Percentiles rank a stretch among this genome's conserved stretches.
phyloP scores from a whole-genome alignment of 2,113 vertebrate species.

The Upupa epops region DNA sequence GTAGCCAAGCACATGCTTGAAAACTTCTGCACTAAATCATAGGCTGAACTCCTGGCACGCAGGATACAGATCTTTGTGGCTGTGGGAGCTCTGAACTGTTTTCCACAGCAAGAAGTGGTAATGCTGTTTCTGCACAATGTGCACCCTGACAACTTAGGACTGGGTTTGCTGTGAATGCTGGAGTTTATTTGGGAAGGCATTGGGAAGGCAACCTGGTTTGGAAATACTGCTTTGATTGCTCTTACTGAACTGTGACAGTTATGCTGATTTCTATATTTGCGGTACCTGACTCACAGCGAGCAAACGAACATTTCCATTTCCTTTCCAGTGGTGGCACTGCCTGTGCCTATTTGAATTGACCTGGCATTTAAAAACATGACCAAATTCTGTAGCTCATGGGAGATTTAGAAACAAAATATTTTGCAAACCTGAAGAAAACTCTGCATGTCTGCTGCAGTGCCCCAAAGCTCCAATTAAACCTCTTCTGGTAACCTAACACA shows the following conservation, averaged over 20 bases:
- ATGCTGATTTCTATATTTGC: not conserved
- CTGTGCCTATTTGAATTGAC: not conserved
- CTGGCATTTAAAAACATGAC: not conserved
- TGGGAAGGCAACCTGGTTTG: not conserved
- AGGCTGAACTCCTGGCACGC: not conserved
- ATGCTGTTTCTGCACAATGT: not conserved
- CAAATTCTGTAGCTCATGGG: not conserved
- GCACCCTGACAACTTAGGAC: not conserved
- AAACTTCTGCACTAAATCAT: not conserved
- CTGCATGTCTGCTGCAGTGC: not conserved
- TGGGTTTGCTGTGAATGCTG: not conserved
- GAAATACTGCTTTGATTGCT: not conserved
- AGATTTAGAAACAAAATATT: not conserved
- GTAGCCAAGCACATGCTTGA: not conserved
- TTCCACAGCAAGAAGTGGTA: not conserved
- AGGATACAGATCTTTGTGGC: not conserved
- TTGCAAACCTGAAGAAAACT: not conserved
- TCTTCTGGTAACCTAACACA: not conserved
- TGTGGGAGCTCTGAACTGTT: not conserved
- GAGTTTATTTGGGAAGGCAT: not conserved
- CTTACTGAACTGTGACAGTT: not conserved
- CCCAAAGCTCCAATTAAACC: not conserved
- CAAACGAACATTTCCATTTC: not conserved
- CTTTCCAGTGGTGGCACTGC: not conserved
- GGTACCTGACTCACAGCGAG: not conserved